These are phyloP conservation scores for Altica lythri DNA, from an alignment of 2,888 invertebrate species.

Conservation along the genomic window DNA sequence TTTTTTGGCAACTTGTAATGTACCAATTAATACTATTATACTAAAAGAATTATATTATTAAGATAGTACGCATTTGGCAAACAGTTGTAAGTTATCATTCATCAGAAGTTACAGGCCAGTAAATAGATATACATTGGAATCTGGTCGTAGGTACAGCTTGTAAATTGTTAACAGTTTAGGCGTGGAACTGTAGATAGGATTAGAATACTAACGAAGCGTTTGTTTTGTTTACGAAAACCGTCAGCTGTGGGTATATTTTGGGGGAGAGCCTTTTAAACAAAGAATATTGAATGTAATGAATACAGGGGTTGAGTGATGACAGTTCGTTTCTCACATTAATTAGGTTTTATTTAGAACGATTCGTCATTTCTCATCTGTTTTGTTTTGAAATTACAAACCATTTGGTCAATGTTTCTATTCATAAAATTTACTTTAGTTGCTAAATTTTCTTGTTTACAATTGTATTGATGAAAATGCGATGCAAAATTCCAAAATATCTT, in stretches of 20 bases:
- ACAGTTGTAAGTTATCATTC: conserved; percentile 4
- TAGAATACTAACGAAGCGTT: background rate
- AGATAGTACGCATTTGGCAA: conserved; percentile 1
- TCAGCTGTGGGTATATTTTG: background rate
- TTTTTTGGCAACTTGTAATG: no score
- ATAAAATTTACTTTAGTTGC: no score
- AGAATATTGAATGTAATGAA: no score
- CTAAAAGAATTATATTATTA: background rate
- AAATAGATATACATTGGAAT: background rate
- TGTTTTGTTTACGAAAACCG: background rate
- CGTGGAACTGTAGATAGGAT: background rate
- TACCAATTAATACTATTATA: background rate
- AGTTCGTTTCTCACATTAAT: background rate
- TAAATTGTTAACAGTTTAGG: background rate
- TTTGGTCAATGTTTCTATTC: no score
- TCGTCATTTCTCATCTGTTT: no score
- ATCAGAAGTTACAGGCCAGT: background rate
- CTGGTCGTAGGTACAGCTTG: background rate
- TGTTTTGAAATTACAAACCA: no score
- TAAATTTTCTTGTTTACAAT: no score
- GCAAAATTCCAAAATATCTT: no score
- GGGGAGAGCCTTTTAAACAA: background rate
- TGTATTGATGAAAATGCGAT: no score
- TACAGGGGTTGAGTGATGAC: background rate
- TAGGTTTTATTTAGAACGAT: no score